Conservation (phyloP, 2,888 invertebrate genomes). For the Autographa pulchrina region DNA sequence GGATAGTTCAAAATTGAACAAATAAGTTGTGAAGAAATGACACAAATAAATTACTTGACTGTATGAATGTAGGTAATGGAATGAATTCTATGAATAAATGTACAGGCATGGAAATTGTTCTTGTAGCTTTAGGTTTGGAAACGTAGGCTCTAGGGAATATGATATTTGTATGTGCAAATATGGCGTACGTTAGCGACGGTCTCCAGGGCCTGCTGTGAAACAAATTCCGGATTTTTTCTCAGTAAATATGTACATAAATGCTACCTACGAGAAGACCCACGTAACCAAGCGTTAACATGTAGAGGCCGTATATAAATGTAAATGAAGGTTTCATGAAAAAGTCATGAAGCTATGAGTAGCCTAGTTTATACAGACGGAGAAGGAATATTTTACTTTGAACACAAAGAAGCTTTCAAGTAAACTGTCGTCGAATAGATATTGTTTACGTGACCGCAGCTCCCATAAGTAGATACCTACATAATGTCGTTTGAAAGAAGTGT, state of each 20-base stretch:
- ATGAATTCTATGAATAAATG: too few relatives aligned
- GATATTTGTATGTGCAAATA: slow-evolving; percentile 5
- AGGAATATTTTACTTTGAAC: slow-evolving; percentile 22
- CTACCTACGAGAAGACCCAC: slow-evolving; percentile 27
- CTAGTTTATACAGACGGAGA: slow-evolving; percentile 42
- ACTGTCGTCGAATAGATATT: slow-evolving; percentile 25
- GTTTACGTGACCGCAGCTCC: slow-evolving; percentile 1
- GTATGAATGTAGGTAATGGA: too few relatives aligned
- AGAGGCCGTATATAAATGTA: slow-evolving; percentile 56
- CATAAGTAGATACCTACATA: background rate
- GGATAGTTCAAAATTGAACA: too few relatives aligned
- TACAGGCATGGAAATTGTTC: background rate
- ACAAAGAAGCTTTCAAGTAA: slow-evolving; percentile 49
- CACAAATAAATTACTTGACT: too few relatives aligned
- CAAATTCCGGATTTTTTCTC: slow-evolving; percentile 26
- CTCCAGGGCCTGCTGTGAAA: slow-evolving; percentile 19
- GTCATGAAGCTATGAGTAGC: slow-evolving; percentile 53
- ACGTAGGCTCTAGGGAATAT: background rate
- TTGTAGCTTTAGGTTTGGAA: background rate
- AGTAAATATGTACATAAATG: slow-evolving; percentile 44
- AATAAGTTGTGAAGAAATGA: too few relatives aligned
- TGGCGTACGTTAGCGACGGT: background rate
- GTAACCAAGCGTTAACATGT: slow-evolving; percentile 48
- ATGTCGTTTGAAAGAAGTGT: background rate
- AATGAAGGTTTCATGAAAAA: slow-evolving; percentile 59